phyloP scores from a whole-genome alignment of 2,797 vertebrate genomes.

The Sebastes vulpes region DNA sequence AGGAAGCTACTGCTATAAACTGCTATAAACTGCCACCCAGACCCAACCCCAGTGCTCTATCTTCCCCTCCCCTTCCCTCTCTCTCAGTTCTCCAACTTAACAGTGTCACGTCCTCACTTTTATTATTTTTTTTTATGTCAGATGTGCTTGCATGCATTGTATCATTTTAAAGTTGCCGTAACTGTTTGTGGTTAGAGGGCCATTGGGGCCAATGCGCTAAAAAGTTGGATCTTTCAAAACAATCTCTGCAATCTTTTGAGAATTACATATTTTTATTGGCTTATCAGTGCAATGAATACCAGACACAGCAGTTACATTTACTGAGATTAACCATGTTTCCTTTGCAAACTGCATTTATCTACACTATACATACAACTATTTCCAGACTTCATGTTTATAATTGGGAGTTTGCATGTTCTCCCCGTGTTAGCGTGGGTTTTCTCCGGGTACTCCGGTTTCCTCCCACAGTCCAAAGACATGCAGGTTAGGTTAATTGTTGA shows the following conservation, averaged over 20 bases:
- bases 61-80: background rate
- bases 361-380: slow-evolving; percentile 22
- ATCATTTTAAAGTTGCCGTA: background rate
- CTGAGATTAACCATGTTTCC: slow-evolving; percentile 29
- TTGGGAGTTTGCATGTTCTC: no score
- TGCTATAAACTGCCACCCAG: background rate
- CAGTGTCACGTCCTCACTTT: background rate
- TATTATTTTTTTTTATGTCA: background rate
- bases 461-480: no score
- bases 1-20: slow-evolving; percentile 12
- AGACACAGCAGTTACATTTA: background rate
- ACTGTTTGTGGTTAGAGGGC: slow-evolving; percentile 19
- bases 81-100: background rate
- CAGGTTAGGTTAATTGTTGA: no score
- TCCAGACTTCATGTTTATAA: slow-evolving; percentile 32
- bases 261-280: slow-evolving; percentile 3
- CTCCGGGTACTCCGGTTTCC: no score
- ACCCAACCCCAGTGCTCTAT: background rate
- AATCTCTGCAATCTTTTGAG: background rate
- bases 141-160: background rate
- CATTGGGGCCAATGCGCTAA: slow-evolving; percentile 3
- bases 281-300: slow-evolving; percentile 5
- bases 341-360: slow-evolving; percentile 2
- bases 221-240: slow-evolving; percentile 38
- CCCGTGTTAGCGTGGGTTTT: no score